Percentiles rank a stretch among this genome's conserved stretches.
Conservation (phyloP, 2,888 invertebrate genomes). For the Eupithecia subfuscata region DNA sequence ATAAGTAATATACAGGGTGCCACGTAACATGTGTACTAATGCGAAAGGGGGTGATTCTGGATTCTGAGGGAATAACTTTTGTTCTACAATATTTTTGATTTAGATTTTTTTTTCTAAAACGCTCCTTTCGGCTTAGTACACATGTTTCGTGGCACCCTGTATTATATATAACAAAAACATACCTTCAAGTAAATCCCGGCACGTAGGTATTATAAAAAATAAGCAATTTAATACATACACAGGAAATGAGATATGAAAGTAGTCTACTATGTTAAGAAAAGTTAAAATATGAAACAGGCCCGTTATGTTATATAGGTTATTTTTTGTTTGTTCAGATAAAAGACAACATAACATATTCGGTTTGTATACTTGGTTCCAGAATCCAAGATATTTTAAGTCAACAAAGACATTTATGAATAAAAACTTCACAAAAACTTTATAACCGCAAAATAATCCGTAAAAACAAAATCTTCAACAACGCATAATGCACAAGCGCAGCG, state of each 20-base stretch:
- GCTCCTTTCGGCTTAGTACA: too few species aligned
- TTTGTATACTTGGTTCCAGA: not conserved
- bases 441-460: too few species aligned
- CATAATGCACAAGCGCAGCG: not conserved
- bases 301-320: not conserved
- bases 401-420: not conserved
- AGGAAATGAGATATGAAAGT: not conserved
- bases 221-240: conserved; percentile 1
- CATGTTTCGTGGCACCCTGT: too few species aligned
- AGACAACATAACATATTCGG: not conserved
- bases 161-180: not conserved
- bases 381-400: not conserved
- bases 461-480: not conserved
- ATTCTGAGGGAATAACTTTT: too few species aligned
- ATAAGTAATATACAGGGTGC: too few species aligned
- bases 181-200: not conserved
- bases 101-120: too few species aligned
- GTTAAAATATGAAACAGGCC: too few species aligned
- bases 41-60: too few species aligned
- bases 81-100: too few species aligned
- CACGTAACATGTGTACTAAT: too few species aligned
- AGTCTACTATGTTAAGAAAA: not conserved
- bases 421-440: not conserved
- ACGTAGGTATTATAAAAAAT: not conserved
- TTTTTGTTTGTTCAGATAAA: not conserved